Evolutionary conservation across 2,797 vertebrate species (phyloP).

Genomic region (Lacerta viridis): DNA sequence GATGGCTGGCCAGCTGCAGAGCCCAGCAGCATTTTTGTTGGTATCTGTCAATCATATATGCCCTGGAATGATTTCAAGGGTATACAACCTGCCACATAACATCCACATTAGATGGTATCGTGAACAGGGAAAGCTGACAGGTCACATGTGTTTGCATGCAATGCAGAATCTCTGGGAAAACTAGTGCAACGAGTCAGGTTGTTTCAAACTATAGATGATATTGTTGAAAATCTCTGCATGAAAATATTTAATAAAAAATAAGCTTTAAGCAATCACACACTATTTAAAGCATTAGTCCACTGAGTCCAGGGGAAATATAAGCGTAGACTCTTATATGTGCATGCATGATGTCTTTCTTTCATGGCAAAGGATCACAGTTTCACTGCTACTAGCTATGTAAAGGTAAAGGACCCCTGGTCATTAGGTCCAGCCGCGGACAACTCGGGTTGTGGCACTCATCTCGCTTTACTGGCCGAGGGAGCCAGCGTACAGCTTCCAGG

Average conservation of each 20-base stretch:
- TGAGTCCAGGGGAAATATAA: neutral
- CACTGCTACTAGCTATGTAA: neutral
- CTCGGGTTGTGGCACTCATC: too few relatives aligned
- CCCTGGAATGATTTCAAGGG: conserved; percentile 3
- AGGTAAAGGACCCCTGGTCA: too few relatives aligned
- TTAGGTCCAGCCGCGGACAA: too few relatives aligned
- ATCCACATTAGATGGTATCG: conserved; percentile 18
- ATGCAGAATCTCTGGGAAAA: neutral
- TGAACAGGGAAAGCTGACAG: conserved; percentile 17
- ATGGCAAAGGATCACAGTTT: neutral
- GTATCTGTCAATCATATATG: conserved; percentile 23
- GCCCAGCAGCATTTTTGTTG: conserved; percentile 20
- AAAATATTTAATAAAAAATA: neutral
- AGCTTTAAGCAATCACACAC: neutral
- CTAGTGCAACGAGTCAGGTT: neutral
- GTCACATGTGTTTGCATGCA: conserved; percentile 24
- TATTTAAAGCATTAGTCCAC: neutral
- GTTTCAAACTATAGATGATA: neutral
- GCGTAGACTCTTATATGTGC: neutral
- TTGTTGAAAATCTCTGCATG: conserved; percentile 9
- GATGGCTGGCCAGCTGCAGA: neutral
- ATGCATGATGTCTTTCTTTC: neutral
- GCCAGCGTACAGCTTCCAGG: too few relatives aligned
- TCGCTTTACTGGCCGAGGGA: too few relatives aligned
- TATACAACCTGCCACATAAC: conserved; percentile 12